phyloP scores from a whole-genome alignment of 1,140 invertebrate species.

The Theocolax elegans region DNA sequence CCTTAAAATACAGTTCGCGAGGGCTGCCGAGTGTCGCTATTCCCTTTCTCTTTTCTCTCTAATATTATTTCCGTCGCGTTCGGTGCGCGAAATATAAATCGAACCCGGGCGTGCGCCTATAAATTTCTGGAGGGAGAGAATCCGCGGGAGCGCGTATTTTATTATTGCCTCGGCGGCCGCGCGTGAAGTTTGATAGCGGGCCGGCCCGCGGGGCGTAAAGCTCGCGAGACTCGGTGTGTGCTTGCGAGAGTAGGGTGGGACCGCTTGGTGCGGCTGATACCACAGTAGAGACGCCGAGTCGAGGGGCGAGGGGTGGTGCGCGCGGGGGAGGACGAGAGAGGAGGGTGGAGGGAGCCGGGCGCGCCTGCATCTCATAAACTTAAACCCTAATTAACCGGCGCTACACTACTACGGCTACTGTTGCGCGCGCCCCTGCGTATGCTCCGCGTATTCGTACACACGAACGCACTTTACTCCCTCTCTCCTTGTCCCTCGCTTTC shows the following conservation, averaged over 20 bases:
- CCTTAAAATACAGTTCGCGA: constrained; percentile 21
- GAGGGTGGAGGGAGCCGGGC: constrained; percentile 49
- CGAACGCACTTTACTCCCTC: constrained; percentile 61
- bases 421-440: constrained; percentile 62
- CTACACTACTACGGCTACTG: constrained; percentile 68
- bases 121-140: constrained; percentile 16
- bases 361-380: constrained; percentile 70
- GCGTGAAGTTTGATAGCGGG: constrained; percentile 60
- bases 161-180: constrained; percentile 39
- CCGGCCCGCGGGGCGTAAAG: constrained; percentile 47
- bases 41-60: background rate
- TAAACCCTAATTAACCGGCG: constrained; percentile 69
- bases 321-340: background rate
- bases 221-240: constrained; percentile 35
- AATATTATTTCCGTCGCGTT: constrained; percentile 26
- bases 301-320: background rate
- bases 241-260: constrained; percentile 46
- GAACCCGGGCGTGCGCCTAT: constrained; percentile 13
- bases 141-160: constrained; percentile 27
- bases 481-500: constrained; percentile 48
- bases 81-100: constrained; percentile 24
- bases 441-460: constrained; percentile 60
- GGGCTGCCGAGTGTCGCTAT: too few species aligned
- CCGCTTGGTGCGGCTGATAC: constrained; percentile 13
- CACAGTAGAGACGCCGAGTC: constrained; percentile 10